Base-by-base conservation (phyloP, 2,113 vertebrate genomes). In the Ploceus nigricollis region DNA sequence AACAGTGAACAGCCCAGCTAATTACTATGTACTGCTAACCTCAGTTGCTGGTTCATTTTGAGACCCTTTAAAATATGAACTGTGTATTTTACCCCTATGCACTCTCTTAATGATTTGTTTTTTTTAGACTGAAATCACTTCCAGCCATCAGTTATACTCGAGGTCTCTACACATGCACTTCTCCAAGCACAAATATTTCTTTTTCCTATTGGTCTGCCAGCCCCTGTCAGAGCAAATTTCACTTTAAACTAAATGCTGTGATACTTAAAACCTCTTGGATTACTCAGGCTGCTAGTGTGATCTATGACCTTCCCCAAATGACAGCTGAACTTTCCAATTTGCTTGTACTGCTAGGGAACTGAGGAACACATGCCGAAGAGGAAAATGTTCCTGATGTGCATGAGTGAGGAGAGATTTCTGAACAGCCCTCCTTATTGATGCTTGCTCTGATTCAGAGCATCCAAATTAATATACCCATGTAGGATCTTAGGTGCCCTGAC, bases 121-220 rank as follows among this genome's bases (percentile, higher is more conserved):
- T 99, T 96, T 99, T 98, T 98, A 98, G 98, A 98, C 98, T 98
- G 98, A 99, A 99, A 99, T 99, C 98, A 99, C 98, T 99, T 99
- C 98, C 99, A 99, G 98, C 98, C 98, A 98, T 98, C 98, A 98
- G 97, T 98, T 98, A 98, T 97, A 97, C 97, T 97, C 96, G 87
- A 68, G 92, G 97, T 96, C 97, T 98, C 96, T 97, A 97, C 97
- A 97, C 90, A 96, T 96, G 97, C 97, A 97, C 97, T 98, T 98
- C 96, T 97, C 97, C 77, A 87, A 97, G 98, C 98, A 98, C 97
- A 99, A 98, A 99, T 98, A 98, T 98, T 98, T 98, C 95, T 98
- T 98, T 99, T 99, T 98, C 98, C 98, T 98, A 98, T 98, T 98
- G 96, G 98, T 98, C 98, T 98, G 98, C 98, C 97, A 98, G 97